Base-by-base conservation (phyloP, 2,888 invertebrate genomes). In the Campaea margaritaria region DNA sequence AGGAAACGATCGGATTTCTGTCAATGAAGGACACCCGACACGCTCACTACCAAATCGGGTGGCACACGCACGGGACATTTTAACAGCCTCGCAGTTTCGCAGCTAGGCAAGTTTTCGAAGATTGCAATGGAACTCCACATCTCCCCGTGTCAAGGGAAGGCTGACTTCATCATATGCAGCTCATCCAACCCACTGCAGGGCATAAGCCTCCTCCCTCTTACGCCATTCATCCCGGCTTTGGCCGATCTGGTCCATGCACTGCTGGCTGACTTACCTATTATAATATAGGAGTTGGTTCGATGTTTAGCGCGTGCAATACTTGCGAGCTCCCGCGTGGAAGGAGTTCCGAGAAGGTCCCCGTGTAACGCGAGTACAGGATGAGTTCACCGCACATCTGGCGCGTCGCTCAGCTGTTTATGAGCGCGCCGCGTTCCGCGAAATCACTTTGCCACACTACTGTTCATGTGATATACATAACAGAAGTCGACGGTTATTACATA, bases 1-100 rank as follows among this genome's bases (percentile, higher is more conserved):
- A 61, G 44, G 63, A 58, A 63, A 46, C 45, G 53, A 41, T 66
- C 58, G 15, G 4, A 44, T 65, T 61, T 49, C 65, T 16, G 52
- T 49, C 45, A 58, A 53, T 51, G 54, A 50, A 36, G 45, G 47
- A 60, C 36, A 58, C 42, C 36, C n/a, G 39, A 39, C 62, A 60
- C 47, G 39, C 27, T 47, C 46, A 21, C 14, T 31, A 31, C 50
- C 15, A 31, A n/a, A n/a, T 13, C 48, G 13, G 9, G 4, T 27
- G 7, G 38, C 36, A 34, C 34, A 46, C 34, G 43, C 43, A 15
- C 21, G n/a, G n/a, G n/a, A n/a, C n/a, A n/a, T n/a, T n/a, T n/a
- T n/a, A n/a, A n/a, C n/a, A n/a, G n/a, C n/a, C n/a, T n/a, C n/a
- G n/a, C n/a, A n/a, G n/a, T n/a, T n/a, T 2, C n/a, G 12, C n/a